A percentile compares a stretch with the other conserved stretches of the same genome.
Evolutionary conservation across 2,113 vertebrate species (phyloP).

Genomic region (Gadus chalcogrammus): DNA sequence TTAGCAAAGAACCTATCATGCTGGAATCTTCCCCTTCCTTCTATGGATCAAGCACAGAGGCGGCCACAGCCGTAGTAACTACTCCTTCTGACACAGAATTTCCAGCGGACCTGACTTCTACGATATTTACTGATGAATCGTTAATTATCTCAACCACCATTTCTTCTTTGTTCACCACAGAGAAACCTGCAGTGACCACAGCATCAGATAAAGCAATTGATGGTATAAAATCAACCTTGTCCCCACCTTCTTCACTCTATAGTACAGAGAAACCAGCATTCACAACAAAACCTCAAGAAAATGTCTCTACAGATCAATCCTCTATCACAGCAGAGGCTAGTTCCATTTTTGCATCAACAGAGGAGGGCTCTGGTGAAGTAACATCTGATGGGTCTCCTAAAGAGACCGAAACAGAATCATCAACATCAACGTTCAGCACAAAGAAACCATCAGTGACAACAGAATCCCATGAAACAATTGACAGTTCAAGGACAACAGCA

Average conservation of each 20-base stretch:
- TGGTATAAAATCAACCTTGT: slow-evolving; percentile 2
- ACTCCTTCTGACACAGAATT: slow-evolving; percentile 2
- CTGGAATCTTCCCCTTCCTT: no score
- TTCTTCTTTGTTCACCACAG: slow-evolving; percentile 4
- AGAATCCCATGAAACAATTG: not conserved
- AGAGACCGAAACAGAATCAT: not conserved
- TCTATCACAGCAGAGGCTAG: not conserved
- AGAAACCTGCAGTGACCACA: not conserved
- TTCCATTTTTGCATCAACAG: slow-evolving; percentile 4
- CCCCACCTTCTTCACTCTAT: slow-evolving; percentile 15
- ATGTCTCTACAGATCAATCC: not conserved
- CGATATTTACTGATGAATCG: not conserved
- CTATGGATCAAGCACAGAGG: not conserved
- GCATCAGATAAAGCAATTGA: not conserved
- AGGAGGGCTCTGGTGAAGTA: slow-evolving; percentile 23
- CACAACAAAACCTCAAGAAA: not conserved
- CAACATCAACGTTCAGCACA: not conserved
- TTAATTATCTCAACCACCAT: not conserved
- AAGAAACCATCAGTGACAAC: not conserved
- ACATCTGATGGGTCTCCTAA: not conserved
- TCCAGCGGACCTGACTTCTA: slow-evolving; percentile 3
- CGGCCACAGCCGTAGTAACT: not conserved
- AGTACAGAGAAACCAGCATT: slow-evolving; percentile 1
- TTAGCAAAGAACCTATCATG: no score
- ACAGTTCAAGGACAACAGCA: not conserved